These are phyloP conservation scores for Pollenia griseotomentosa DNA, from an alignment of 2,888 invertebrate species.

Conservation along the genomic window DNA sequence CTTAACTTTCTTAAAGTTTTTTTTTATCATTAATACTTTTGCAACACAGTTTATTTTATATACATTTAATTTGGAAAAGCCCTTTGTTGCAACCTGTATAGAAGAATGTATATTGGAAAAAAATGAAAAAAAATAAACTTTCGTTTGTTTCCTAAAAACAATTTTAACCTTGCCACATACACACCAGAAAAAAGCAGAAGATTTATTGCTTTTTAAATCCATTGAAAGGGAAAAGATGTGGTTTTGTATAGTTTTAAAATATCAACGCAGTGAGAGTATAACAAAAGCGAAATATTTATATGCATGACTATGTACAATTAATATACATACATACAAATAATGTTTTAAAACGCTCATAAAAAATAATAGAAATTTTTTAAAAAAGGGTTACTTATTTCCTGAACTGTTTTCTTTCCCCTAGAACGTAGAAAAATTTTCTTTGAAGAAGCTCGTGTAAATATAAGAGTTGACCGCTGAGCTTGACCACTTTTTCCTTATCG, in stretches of 20 bases:
- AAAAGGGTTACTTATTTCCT: background rate
- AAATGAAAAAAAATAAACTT: constrained; percentile 36
- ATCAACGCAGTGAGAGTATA: background rate
- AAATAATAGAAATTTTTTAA: background rate
- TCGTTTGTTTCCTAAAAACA: constrained; percentile 41
- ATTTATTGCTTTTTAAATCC: constrained; percentile 70
- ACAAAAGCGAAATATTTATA: constrained; percentile 18
- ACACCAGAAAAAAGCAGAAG: constrained; percentile 39
- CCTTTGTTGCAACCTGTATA: constrained; percentile 25
- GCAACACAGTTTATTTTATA: constrained; percentile 19
- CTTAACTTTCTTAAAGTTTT: background rate
- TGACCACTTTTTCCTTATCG: no score
- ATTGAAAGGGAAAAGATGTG: constrained; percentile 71
- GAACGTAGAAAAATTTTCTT: no score
- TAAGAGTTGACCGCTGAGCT: no score
- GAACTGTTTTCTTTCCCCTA: no score
- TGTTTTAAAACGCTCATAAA: background rate
- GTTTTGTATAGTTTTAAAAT: constrained; percentile 26
- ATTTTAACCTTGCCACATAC: constrained; percentile 61
- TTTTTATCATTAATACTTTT: background rate
- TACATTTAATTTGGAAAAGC: constrained; percentile 30
- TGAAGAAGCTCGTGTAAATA: no score
- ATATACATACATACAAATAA: background rate
- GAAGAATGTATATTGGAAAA: background rate
- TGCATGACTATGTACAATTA: constrained; percentile 1